Base-by-base conservation (phyloP, 2,113 vertebrate species). In the Okapia johnstoni region DNA sequence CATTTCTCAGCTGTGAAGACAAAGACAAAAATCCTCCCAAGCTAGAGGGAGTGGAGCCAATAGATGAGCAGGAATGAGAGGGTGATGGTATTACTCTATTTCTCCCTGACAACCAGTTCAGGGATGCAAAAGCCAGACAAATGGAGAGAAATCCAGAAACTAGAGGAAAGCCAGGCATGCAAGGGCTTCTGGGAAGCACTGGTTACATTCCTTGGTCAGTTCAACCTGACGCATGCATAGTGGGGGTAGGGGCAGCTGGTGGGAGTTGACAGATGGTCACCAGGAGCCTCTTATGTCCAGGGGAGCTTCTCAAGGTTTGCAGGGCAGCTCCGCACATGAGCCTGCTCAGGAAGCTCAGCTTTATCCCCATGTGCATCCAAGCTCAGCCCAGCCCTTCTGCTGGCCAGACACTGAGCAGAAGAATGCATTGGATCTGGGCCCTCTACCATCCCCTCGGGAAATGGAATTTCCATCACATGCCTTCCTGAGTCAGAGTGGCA, bases 1-100 rank as follows among this genome's bases (percentile, higher is more conserved):
- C 95, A 93, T 43, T 61, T 83, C 91, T n/a, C 28, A 85, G 83
- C n/a, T 79, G 30, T 91, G 90, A 90, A 48, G 92, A 88, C 86
- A 61, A 66, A 96, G 90, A 81, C 28, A n/a, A 30, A 16, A 33
- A 12, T 43, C 36, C 55, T 28, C n/a, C 52, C 54, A 25, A 3
- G 43, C 25, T 30, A 58, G 58, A 60, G 36, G 73, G 7, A 50
- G 43, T 3, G 19, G 79, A 76, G 54, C 79, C 33, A 87, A 36
- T 50, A 0, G n/a, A 96, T 19, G 10, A 55, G 19, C 4, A 0
- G 0, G 28, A 23, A 60, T 28, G 88, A 40, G 79, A 60, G 6
- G 50, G 25, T 26, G 1, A 1, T 26, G 0, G 5, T 4, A 25
- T 66, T 8, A 0, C 61, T 66, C 50, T 46, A 1, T 43, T 9